phyloP scores from a whole-genome alignment of 2,113 vertebrate genomes.

The Cyprichromis sp. region DNA sequence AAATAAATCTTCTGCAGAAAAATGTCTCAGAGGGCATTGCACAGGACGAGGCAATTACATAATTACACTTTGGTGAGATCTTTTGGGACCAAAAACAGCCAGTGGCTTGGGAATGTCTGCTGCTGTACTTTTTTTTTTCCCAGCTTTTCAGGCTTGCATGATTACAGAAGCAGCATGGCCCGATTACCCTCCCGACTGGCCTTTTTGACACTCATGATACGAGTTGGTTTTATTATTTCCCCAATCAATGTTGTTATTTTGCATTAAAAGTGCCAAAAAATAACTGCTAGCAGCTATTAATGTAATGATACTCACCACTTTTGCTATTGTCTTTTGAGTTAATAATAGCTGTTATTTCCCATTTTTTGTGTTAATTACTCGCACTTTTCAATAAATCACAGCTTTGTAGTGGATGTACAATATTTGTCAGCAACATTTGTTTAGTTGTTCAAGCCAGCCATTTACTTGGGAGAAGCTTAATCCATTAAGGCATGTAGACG shows the following conservation, averaged over 20 bases:
- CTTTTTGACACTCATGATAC: background rate
- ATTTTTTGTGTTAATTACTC: background rate
- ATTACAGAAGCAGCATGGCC: background rate
- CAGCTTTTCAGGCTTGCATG: background rate
- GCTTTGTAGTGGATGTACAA: background rate
- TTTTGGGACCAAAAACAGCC: background rate
- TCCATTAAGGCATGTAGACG: background rate
- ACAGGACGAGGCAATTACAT: constrained; percentile 30
- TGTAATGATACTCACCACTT: background rate
- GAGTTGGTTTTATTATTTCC: background rate
- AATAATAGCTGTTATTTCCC: background rate
- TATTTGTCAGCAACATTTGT: background rate
- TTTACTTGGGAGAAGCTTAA: background rate
- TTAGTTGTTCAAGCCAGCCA: background rate
- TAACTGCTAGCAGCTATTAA: background rate
- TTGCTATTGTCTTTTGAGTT: background rate
- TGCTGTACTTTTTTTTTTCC: background rate
- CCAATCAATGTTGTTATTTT: background rate
- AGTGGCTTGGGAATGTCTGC: background rate
- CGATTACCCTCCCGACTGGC: background rate
- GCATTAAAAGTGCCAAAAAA: background rate
- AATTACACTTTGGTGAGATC: constrained; percentile 19
- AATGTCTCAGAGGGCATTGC: background rate
- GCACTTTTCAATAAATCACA: background rate
- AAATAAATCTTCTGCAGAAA: constrained; percentile 21